phyloP scores from a whole-genome alignment of 2,888 invertebrate species.

The Beris chalybata region DNA sequence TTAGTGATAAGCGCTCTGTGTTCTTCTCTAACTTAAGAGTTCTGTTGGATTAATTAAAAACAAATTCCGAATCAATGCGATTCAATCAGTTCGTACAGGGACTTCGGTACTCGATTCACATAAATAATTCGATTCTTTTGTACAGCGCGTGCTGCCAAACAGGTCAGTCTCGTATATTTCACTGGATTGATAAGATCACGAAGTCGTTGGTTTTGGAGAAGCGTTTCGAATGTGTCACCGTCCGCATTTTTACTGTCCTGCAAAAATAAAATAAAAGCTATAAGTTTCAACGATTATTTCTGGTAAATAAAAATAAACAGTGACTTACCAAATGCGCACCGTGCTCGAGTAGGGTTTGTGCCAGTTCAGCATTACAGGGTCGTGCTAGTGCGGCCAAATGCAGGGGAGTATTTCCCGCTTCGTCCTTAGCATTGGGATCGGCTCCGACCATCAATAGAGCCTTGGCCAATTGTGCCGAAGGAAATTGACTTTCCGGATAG shows the following conservation, averaged over 20 bases:
- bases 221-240: conserved; percentile 73
- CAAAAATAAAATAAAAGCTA: conserved; percentile 11
- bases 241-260: conserved; percentile 69
- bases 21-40: too few relatives aligned
- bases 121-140: conserved; percentile 70
- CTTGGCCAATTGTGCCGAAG: conserved; percentile 69
- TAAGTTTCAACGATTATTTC: neutral
- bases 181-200: conserved; percentile 73
- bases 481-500: conserved; percentile 71
- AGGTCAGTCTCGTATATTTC: conserved; percentile 78
- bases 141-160: conserved; percentile 82
- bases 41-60: too few relatives aligned
- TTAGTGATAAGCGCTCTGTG: too few relatives aligned
- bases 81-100: conserved; percentile 58
- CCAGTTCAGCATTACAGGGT: conserved; percentile 71
- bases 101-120: conserved; percentile 60
- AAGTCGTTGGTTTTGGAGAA: conserved; percentile 66
- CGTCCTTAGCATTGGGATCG: conserved; percentile 76
- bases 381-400: conserved; percentile 78
- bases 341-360: conserved; percentile 71
- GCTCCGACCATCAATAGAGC: conserved; percentile 82
- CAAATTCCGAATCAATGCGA: conserved; percentile 45
- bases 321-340: conserved; percentile 65
- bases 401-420: conserved; percentile 83
- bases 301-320: neutral